phyloP scores from a whole-genome alignment of 2,888 invertebrate species.

The Leucozona laternaria region DNA sequence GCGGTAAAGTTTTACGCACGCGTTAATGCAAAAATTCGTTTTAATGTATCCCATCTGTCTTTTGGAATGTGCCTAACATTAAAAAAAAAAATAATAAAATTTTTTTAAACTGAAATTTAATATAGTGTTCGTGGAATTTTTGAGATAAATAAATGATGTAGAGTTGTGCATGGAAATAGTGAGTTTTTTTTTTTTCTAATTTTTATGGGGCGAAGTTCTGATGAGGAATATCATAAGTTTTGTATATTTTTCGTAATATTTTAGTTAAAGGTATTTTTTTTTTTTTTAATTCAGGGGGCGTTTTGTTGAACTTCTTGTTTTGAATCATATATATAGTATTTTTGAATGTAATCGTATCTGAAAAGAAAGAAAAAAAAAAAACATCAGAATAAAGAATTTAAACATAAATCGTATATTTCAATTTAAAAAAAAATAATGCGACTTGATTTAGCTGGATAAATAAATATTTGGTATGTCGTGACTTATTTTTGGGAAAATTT shows the following conservation, averaged over 20 bases:
- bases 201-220: neutral
- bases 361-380: slow-evolving; percentile 2
- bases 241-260: neutral
- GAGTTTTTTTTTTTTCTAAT: neutral
- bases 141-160: neutral
- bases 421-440: too few species aligned
- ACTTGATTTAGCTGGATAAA: too few species aligned
- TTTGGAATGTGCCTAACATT: slow-evolving; percentile 8
- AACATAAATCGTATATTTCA: too few species aligned
- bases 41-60: neutral
- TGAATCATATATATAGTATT: neutral
- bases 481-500: too few species aligned
- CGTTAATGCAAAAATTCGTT: slow-evolving; percentile 29
- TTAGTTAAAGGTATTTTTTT: neutral
- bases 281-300: neutral
- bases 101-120: neutral
- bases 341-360: neutral
- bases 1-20: slow-evolving; percentile 24
- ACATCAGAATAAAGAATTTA: too few species aligned
- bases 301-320: neutral
- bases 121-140: neutral
- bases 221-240: neutral
- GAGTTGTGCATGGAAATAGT: neutral
- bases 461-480: too few species aligned
- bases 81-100: neutral